Conservation (phyloP, 2,797 vertebrate species). For the Lithobates pipiens region DNA sequence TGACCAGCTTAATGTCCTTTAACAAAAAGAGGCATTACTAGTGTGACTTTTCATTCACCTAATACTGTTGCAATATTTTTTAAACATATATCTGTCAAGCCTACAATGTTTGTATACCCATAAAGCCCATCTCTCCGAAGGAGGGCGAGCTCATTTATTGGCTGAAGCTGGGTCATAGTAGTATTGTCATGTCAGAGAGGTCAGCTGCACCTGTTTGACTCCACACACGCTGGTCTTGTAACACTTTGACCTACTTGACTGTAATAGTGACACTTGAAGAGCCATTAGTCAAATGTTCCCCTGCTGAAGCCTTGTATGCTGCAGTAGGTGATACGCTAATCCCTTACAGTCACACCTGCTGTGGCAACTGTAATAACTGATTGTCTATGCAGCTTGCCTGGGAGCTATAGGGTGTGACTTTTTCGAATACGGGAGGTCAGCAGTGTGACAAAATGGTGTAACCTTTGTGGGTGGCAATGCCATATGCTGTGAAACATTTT, state of each 20-base stretch:
- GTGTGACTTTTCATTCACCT: constrained; percentile 16
- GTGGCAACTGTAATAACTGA: constrained; percentile 89
- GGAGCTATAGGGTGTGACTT: constrained; percentile 73
- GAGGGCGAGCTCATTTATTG: constrained; percentile 71
- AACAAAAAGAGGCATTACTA: background rate
- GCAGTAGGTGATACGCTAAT: constrained; percentile 79
- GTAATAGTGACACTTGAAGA: constrained; percentile 80
- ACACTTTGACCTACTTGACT: constrained; percentile 83
- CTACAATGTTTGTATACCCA: constrained; percentile 66
- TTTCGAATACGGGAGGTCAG: constrained; percentile 76
- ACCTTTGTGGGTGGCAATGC: constrained; percentile 80
- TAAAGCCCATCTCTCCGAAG: constrained; percentile 69
- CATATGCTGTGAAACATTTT: constrained; percentile 73
- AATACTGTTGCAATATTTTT: constrained; percentile 50
- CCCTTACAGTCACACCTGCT: constrained; percentile 85
- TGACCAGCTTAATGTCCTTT: too few species aligned
- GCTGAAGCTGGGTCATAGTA: constrained; percentile 75
- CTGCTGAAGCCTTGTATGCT: constrained; percentile 75
- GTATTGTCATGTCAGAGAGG: constrained; percentile 73
- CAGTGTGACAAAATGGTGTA: constrained; percentile 75
- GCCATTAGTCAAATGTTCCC: constrained; percentile 80
- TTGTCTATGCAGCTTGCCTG: constrained; percentile 83
- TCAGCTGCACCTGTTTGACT: constrained; percentile 81
- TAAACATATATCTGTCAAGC: constrained; percentile 63
- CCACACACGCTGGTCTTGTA: constrained; percentile 76